These are phyloP conservation scores for Lasiurus cinereus DNA, from an alignment of 2,113 vertebrate species.

Conservation along the genomic window DNA sequence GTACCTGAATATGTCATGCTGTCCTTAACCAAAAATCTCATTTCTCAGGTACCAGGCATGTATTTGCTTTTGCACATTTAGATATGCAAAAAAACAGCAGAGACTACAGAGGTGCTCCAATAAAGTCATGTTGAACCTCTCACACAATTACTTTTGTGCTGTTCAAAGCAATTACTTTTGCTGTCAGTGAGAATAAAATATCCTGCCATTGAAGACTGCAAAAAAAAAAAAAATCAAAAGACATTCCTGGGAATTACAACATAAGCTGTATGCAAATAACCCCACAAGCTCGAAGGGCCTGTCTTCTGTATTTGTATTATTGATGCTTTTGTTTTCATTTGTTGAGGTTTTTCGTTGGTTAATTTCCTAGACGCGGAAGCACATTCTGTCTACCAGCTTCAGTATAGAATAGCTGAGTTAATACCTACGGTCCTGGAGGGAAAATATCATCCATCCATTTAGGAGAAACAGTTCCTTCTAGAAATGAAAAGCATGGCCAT, in stretches of 20 bases:
- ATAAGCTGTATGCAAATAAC: conserved; percentile 47
- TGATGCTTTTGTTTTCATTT: conserved; percentile 27
- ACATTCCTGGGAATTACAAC: conserved; percentile 21
- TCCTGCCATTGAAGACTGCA: background rate
- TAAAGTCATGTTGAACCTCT: conserved; percentile 72
- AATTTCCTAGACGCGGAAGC: background rate
- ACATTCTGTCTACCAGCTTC: background rate
- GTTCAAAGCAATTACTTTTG: conserved; percentile 78
- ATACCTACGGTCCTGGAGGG: background rate
- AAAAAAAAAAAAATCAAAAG: background rate
- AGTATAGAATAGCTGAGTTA: background rate
- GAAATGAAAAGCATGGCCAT: background rate
- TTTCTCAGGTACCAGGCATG: conserved; percentile 42
- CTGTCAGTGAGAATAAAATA: conserved; percentile 75
- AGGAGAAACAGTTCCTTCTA: background rate
- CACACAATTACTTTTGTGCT: conserved; percentile 67
- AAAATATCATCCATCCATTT: background rate
- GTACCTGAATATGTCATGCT: conserved; percentile 33
- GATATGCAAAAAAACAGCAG: conserved; percentile 8
- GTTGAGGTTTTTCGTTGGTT: background rate
- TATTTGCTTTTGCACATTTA: conserved; percentile 23
- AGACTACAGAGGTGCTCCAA: background rate
- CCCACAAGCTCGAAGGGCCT: background rate
- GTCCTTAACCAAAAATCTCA: conserved; percentile 33
- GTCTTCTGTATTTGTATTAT: background rate